Evolutionary conservation across 2,888 invertebrate species (phyloP).

Genomic region (Neocrepidodera transversa): DNA sequence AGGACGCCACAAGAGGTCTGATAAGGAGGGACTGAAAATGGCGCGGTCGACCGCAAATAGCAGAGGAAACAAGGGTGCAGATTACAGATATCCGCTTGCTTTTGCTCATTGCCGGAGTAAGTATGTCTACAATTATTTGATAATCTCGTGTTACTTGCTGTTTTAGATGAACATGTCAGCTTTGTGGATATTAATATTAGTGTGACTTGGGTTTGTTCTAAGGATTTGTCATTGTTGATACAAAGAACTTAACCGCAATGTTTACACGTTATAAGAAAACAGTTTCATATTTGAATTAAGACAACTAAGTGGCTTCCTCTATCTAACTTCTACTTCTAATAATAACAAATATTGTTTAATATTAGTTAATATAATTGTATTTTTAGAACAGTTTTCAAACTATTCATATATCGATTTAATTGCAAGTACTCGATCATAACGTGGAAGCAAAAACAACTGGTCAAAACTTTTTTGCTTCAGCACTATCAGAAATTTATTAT

Average conservation of each 20-base stretch:
- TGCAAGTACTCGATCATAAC: too few relatives aligned
- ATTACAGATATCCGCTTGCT: slow-evolving; percentile 56
- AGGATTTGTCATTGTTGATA: slow-evolving; percentile 21
- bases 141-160: slow-evolving; percentile 41
- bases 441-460: too few relatives aligned
- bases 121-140: slow-evolving; percentile 58
- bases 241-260: not conserved
- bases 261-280: too few relatives aligned
- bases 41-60: slow-evolving; percentile 59
- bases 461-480: too few relatives aligned
- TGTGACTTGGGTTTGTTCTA: slow-evolving; percentile 7
- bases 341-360: too few relatives aligned
- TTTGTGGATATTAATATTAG: slow-evolving; percentile 20
- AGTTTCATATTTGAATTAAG: too few relatives aligned
- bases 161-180: slow-evolving; percentile 36
- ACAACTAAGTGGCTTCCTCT: too few relatives aligned
- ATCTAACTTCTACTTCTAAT: too few relatives aligned
- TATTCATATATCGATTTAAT: too few relatives aligned
- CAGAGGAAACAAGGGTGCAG: slow-evolving; percentile 59
- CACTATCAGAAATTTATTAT: too few relatives aligned
- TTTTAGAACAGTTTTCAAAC: too few relatives aligned
- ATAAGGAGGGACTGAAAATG: slow-evolving; percentile 55
- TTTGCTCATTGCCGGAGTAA: slow-evolving; percentile 54
- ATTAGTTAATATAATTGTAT: too few relatives aligned
- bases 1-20: slow-evolving; percentile 44